phyloP scores from a whole-genome alignment of 2,888 invertebrate species.

The Erannis defoliaria region DNA sequence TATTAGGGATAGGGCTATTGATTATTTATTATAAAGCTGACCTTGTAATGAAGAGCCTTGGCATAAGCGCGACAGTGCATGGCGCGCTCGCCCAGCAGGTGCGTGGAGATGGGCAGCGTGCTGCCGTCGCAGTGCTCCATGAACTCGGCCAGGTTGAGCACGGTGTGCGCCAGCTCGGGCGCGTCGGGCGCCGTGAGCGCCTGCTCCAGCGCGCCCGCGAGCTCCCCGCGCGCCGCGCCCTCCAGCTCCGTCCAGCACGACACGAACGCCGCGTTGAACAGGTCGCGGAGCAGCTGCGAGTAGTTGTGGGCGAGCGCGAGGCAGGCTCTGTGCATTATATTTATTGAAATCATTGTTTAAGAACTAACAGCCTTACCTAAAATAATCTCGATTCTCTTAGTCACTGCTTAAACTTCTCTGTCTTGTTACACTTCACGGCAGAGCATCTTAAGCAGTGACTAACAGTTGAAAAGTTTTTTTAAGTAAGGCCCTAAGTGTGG shows the following conservation, averaged over 20 bases:
- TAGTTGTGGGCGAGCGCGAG: constrained; percentile 97
- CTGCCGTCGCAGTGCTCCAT: constrained; percentile 99
- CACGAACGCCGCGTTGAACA: constrained; percentile 99
- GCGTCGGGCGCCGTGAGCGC: constrained; percentile 97
- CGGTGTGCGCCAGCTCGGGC: constrained; percentile 98
- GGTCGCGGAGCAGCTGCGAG: constrained; percentile 96
- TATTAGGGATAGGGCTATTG: neutral
- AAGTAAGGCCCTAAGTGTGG: too few species aligned
- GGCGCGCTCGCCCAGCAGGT: constrained; percentile 95
- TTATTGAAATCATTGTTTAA: too few species aligned
- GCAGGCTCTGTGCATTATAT: constrained; percentile 90
- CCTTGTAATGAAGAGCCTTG: constrained; percentile 88
- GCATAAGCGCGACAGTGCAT: constrained; percentile 95
- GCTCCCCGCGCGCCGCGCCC: constrained; percentile 92
- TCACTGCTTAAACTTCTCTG: too few species aligned
- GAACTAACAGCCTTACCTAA: too few species aligned
- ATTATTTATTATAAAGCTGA: constrained; percentile 47
- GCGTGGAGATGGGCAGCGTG: constrained; percentile 95
- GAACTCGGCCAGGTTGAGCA: constrained; percentile 98
- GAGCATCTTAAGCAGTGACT: too few species aligned
- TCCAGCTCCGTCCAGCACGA: constrained; percentile 99
- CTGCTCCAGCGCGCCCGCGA: constrained; percentile 94
- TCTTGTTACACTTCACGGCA: too few species aligned
- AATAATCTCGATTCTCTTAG: too few species aligned
- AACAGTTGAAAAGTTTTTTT: too few species aligned